A percentile compares a stretch with the other conserved stretches of the same genome.
These are phyloP conservation scores for Drosophila monieri DNA, from an alignment of 2,888 invertebrate species.

Conservation along the genomic window DNA sequence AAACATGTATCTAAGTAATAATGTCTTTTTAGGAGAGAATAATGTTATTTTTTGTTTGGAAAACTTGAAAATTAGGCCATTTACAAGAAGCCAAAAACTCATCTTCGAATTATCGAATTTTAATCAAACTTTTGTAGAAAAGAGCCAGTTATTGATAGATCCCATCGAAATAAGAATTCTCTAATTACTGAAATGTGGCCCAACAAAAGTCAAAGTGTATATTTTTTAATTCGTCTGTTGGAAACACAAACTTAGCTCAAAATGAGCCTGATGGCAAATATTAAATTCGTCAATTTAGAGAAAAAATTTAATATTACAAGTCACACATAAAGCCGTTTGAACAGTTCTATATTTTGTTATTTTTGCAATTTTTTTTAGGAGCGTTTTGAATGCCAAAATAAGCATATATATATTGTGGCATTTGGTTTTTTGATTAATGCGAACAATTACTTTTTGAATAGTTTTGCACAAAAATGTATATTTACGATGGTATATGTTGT, in stretches of 20 bases:
- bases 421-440: not conserved
- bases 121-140: constrained; percentile 32
- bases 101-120: constrained; percentile 26
- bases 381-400: not conserved
- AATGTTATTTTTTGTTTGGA: constrained; percentile 33
- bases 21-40: constrained; percentile 13
- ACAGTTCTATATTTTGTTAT: not conserved
- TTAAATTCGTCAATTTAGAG: not conserved
- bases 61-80: constrained; percentile 11
- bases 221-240: not conserved
- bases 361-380: not conserved
- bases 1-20: constrained; percentile 1
- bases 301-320: not conserved
- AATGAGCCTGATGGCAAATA: not conserved
- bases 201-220: constrained; percentile 7
- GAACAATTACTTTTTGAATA: not conserved
- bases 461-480: constrained; percentile 6
- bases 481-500: constrained; percentile 22
- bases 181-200: constrained; percentile 21
- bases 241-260: constrained; percentile 1
- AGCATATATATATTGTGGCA: not conserved
- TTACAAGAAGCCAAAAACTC: constrained; percentile 8
- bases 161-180: constrained; percentile 44
- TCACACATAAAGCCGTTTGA: not conserved
- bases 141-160: constrained; percentile 29